A percentile compares a stretch with the other conserved stretches of the same genome.
phyloP scores from a whole-genome alignment of 2,113 vertebrate genomes.

The human (Homo sapiens) region DNA sequence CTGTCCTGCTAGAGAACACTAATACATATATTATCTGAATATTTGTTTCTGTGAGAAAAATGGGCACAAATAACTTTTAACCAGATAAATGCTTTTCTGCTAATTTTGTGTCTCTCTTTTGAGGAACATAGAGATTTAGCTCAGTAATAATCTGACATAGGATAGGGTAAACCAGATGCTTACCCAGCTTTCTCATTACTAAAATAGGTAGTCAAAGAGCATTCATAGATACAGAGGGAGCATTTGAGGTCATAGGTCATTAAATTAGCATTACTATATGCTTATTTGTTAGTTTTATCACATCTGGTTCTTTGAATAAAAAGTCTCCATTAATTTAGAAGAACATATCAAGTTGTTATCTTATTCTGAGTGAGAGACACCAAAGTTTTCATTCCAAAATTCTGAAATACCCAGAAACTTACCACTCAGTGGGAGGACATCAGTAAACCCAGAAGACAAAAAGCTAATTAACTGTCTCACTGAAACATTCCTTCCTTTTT shows the following conservation, averaged over 20 bases:
- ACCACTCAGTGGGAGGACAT: neutral
- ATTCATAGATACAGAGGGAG: neutral
- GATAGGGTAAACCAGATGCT: neutral
- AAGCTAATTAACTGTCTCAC: slow-evolving; percentile 62
- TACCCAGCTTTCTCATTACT: neutral
- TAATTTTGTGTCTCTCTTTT: neutral
- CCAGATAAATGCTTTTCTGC: neutral
- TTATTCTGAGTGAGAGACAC: neutral
- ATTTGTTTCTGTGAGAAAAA: neutral
- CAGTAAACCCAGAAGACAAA: neutral
- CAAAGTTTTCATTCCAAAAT: slow-evolving; percentile 33
- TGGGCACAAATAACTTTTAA: neutral
- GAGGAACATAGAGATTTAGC: neutral
- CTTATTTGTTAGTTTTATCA: neutral
- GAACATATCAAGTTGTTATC: neutral
- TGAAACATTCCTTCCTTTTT: slow-evolving; percentile 59
- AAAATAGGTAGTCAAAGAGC: neutral
- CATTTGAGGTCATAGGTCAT: neutral
- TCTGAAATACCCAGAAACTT: neutral
- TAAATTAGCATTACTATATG: neutral
- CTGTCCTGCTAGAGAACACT: too few relatives aligned
- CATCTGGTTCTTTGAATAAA: neutral
- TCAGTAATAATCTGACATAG: neutral
- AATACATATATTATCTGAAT: neutral
- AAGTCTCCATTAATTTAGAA: neutral